Evolutionary conservation across 2,888 invertebrate genomes (phyloP), one percentile per base, ranked within the genome.

Genomic region (Aphidius colemani): DNA sequence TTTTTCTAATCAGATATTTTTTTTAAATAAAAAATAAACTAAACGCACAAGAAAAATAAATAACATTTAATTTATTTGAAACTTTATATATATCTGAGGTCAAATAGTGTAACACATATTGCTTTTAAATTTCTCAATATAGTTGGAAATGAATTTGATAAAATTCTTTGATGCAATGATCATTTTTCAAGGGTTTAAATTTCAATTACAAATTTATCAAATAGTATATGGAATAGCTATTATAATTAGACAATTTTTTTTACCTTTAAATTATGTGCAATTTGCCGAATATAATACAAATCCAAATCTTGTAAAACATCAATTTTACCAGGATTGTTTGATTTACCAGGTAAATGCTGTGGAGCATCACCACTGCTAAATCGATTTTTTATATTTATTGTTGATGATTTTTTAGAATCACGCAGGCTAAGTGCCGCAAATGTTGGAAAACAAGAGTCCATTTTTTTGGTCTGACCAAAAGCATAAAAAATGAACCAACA

Each of bases 211-310:
- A 1, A 18, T 18, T 18, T 18, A 18, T 18, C 13, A 1, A 18
- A 18, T 18, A 18, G 2, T 18, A 18, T 1, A 18, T 18, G 1
- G 13, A 18, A 18, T 18, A 18, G 13, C 13, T 18, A 1, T 18
- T 1, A 1, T 18, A 48, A 62, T 13, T n/a, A n/a, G n/a, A n/a
- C n/a, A 41, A 41, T 44, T n/a, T 41, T 40, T 50, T 9, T 46
- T 81, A 86, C 86, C 85, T 86, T 85, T 61, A 85, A 80, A 74
- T 84, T 85, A 73, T 85, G 85, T 56, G 85, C 85, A 65, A 86
- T 85, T 76, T 85, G 86, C 57, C 85, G 82, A 71, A 86, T 85
- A 75, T 85, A 86, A 78, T 85, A 86, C 59, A 85, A 80, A 74
- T 85, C 85, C 73, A 85, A 77, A 77, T 86, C 86, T 70, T 85